Evolutionary conservation across 2,113 vertebrate genomes (phyloP), one percentile per base, ranked within the genome.

Genomic region (Willisornis vidua): DNA sequence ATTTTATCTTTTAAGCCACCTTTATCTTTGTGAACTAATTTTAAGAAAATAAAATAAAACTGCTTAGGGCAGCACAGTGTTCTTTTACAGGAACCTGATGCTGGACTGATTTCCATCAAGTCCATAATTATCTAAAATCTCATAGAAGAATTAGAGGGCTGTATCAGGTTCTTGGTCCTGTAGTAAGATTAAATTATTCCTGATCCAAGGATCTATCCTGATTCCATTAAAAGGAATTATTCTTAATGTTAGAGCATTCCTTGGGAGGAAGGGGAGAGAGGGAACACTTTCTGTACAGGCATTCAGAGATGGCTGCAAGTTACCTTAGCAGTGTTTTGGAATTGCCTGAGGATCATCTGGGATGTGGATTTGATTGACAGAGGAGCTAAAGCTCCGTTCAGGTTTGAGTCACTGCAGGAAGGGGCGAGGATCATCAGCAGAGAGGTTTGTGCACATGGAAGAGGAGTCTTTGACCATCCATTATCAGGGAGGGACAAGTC

Each of bases 21-120:
- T 89, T 92, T 84, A 84, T 91, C 35, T 90, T 86, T 81, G 35
- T 63, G 65, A 66, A 55, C 82, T 90, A 77, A 77, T 85, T 93
- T 48, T 31, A 68, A 79, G 62, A 65, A 91, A 95, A 79, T 54
- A 89, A 89, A 79, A 79, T 54, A 83, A 88, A 90, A 88, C 55
- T 88, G 10, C 52, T 90, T 81, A 67, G 82, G 81, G 92, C 90
- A 95, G 61, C 95, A 73, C 59, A 67, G 19, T 96, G 92, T 96
- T 96, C 87, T 95, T 87, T 90, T 73, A 59, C 92, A 96, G 94
- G 95, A 97, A 97, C 72, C 82, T 93, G 75, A 84, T 86, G 71
- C 52, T 80, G 59, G 48, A 58, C 65, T 96, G 90, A 96, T 95
- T 85, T 88, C 80, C 85, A 3, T 91, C 85, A 91, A 83, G 85